Conservation (phyloP, 1,140 invertebrate genomes). For the Nautilus pompilius region DNA sequence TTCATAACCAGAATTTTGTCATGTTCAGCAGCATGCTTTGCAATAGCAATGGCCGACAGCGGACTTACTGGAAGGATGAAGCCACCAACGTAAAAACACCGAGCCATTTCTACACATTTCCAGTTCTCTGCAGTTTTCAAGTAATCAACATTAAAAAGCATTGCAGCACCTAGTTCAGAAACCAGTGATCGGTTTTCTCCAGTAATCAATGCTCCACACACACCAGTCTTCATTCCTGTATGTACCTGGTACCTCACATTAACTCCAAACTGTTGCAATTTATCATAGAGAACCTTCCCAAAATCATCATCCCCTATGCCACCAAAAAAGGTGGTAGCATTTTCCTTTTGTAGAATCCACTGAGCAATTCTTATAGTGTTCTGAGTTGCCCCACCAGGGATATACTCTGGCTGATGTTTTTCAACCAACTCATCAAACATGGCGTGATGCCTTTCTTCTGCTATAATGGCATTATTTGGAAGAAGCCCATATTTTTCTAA, state of each 20-base stretch:
- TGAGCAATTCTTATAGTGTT: slow-evolving; percentile 89
- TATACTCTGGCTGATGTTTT: slow-evolving; percentile 74
- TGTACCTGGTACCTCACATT: slow-evolving; percentile 71
- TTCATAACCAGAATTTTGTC: slow-evolving; percentile 88
- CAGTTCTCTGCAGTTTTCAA: slow-evolving; percentile 73
- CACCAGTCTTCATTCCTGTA: slow-evolving; percentile 73
- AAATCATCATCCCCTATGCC: slow-evolving; percentile 91
- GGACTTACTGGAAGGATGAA: slow-evolving; percentile 95
- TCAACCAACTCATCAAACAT: slow-evolving; percentile 40
- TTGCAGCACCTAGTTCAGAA: slow-evolving; percentile 92
- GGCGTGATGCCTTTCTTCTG: slow-evolving; percentile 73
- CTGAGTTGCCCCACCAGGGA: slow-evolving; percentile 93
- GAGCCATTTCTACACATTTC: slow-evolving; percentile 72
- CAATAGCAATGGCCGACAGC: slow-evolving; percentile 78
- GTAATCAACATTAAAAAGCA: slow-evolving; percentile 84
- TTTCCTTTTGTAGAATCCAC: slow-evolving; percentile 81
- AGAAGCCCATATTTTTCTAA: slow-evolving; percentile 80
- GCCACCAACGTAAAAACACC: slow-evolving; percentile 88
- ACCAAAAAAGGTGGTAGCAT: slow-evolving; percentile 84
- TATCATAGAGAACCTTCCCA: slow-evolving; percentile 79
- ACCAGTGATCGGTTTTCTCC: slow-evolving; percentile 80
- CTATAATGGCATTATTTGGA: slow-evolving; percentile 92
- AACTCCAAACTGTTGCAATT: slow-evolving; percentile 79
- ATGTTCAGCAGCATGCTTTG: slow-evolving; percentile 69
- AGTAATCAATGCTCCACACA: slow-evolving; percentile 65